These are phyloP conservation scores for Exocentrus adspersus DNA, from an alignment of 2,888 invertebrate species.

Conservation along the genomic window DNA sequence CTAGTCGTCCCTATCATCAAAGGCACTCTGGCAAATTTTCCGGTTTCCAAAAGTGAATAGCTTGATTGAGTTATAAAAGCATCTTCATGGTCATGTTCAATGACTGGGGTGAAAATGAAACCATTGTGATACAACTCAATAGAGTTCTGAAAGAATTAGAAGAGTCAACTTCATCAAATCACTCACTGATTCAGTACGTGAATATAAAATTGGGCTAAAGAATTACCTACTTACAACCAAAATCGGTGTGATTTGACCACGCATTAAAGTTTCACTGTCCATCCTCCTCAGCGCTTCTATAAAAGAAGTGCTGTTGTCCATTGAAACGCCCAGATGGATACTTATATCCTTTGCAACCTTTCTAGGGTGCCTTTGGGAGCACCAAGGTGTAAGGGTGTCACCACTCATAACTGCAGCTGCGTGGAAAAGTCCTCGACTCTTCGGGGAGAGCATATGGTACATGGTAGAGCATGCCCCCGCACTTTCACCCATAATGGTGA, in stretches of 20 bases:
- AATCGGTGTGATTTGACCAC: neutral
- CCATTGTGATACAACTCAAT: slow-evolving; percentile 1
- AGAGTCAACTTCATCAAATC: too few relatives aligned
- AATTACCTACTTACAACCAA: neutral
- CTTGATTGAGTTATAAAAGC: slow-evolving; percentile 12
- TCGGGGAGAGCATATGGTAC: slow-evolving; percentile 26
- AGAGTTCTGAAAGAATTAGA: neutral
- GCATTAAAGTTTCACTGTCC: slow-evolving; percentile 1
- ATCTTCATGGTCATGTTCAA: slow-evolving; percentile 14
- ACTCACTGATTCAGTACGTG: too few relatives aligned
- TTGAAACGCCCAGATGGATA: slow-evolving; percentile 13
- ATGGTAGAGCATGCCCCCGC: slow-evolving; percentile 24
- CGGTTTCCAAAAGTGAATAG: slow-evolving; percentile 2
- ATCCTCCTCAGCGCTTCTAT: slow-evolving; percentile 20
- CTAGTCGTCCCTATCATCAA: slow-evolving; percentile 14
- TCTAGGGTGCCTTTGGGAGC: slow-evolving; percentile 18
- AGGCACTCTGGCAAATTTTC: slow-evolving; percentile 19
- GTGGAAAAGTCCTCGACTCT: slow-evolving; percentile 27
- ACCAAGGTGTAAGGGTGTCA: slow-evolving; percentile 7
- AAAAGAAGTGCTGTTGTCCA: slow-evolving; percentile 22
- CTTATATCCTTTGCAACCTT: slow-evolving; percentile 23
- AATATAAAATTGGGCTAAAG: too few relatives aligned
- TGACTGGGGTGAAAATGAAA: slow-evolving; percentile 13
- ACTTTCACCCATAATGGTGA: slow-evolving; percentile 32
- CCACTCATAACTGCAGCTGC: slow-evolving; percentile 27